phyloP scores from a whole-genome alignment of 2,888 invertebrate genomes.

The Drosophila prostipennis region DNA sequence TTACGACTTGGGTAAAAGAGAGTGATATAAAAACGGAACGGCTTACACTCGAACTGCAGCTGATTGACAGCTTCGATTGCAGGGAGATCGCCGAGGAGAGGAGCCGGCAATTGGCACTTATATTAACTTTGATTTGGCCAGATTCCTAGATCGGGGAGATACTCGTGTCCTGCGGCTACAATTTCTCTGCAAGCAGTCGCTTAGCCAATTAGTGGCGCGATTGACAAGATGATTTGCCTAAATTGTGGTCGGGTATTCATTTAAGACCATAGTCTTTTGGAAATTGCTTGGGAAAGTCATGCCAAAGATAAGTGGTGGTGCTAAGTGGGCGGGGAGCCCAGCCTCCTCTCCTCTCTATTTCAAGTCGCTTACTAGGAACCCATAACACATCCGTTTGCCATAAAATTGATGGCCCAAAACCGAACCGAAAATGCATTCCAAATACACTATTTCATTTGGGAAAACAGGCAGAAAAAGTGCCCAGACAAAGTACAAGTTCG shows the following conservation, averaged over 20 bases:
- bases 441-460: conserved; percentile 43
- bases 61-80: conserved; percentile 64
- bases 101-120: conserved; percentile 76
- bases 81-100: conserved; percentile 1
- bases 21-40: conserved; percentile 42
- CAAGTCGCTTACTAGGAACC: conserved; percentile 47
- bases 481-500: conserved; percentile 21
- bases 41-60: conserved; percentile 43
- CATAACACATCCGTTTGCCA: conserved; percentile 74
- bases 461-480: conserved; percentile 24
- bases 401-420: conserved; percentile 76
- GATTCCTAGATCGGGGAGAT: conserved; percentile 36
- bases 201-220: conserved; percentile 58
- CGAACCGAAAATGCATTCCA: conserved; percentile 57
- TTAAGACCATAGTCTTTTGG: conserved; percentile 24
- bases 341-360: neutral
- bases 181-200: conserved; percentile 27
- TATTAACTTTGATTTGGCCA: conserved; percentile 72
- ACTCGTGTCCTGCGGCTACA: conserved; percentile 57
- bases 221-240: conserved; percentile 60
- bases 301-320: conserved; percentile 25
- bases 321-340: conserved; percentile 21
- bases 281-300: conserved; percentile 47
- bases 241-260: conserved; percentile 47
- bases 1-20: conserved; percentile 55